Conservation (phyloP, 2,888 invertebrate genomes). For the Sylvicola cinctus region DNA sequence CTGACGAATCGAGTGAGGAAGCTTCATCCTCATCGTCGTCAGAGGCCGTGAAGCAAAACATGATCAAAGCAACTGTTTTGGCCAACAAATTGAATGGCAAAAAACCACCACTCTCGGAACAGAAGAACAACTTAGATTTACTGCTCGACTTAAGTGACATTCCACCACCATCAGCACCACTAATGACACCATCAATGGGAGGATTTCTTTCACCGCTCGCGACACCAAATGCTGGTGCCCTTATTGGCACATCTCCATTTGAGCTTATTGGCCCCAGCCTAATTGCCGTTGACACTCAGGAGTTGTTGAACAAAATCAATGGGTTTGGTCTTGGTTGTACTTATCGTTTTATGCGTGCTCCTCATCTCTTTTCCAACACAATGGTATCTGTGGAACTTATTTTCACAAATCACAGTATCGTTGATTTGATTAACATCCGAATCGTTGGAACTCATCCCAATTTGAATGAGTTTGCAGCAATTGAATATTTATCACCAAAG, state of each 20-base stretch:
- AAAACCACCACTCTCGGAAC: conserved; percentile 6
- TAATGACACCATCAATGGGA: conserved; percentile 63
- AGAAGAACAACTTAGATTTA: conserved; percentile 52
- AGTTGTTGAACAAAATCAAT: conserved; percentile 49
- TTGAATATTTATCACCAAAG: conserved; percentile 40
- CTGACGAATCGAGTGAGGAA: conserved; percentile 12
- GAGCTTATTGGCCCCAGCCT: conserved; percentile 37
- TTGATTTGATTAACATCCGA: conserved; percentile 45
- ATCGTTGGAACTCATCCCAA: conserved; percentile 49
- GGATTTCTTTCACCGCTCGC: conserved; percentile 49
- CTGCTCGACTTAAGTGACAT: conserved; percentile 63
- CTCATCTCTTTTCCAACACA: conserved; percentile 57
- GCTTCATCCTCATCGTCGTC: conserved; percentile 16
- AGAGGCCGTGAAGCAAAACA: conserved; percentile 15
- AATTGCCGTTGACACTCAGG: conserved; percentile 34
- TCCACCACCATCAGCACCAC: conserved; percentile 37
- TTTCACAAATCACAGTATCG: conserved; percentile 49
- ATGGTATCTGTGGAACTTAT: conserved; percentile 67
- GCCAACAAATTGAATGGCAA: conserved; percentile 8
- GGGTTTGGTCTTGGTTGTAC: conserved; percentile 43
- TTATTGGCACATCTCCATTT: conserved; percentile 19
- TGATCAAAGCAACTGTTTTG: conserved; percentile 11
- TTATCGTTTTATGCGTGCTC: conserved; percentile 53
- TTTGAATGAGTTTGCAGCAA: conserved; percentile 53
- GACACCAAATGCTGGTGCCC: conserved; percentile 11